Conservation (phyloP, 2,797 vertebrate genomes). For the Rhinoraja longicauda region DNA sequence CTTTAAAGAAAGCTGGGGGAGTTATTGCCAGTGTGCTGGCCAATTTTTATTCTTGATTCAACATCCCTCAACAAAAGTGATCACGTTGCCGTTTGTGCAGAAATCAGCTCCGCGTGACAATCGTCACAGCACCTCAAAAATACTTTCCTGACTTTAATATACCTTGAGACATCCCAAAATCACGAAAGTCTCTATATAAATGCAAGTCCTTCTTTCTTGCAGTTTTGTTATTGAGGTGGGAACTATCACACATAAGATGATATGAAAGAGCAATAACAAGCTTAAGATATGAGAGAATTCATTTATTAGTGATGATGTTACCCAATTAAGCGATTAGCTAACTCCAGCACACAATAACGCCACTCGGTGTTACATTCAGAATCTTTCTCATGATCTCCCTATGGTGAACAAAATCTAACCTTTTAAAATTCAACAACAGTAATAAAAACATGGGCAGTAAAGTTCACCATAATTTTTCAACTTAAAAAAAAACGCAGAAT, state of each 20-base stretch:
- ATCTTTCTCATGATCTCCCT: background rate
- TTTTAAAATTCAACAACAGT: background rate
- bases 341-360: background rate
- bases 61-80: too few relatives aligned
- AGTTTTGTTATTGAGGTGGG: background rate
- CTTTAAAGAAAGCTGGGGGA: too few relatives aligned
- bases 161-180: too few relatives aligned
- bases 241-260: background rate
- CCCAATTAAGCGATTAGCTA: background rate
- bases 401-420: background rate
- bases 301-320: background rate
- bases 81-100: too few relatives aligned
- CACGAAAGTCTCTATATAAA: too few relatives aligned
- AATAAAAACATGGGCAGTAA: constrained; percentile 2
- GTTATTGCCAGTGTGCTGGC: too few relatives aligned
- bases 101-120: too few relatives aligned
- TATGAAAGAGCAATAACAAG: background rate
- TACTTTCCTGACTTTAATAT: too few relatives aligned
- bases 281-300: background rate
- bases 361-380: background rate
- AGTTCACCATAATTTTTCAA: background rate
- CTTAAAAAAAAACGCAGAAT: background rate
- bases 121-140: too few relatives aligned
- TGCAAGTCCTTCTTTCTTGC: too few relatives aligned
- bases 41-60: too few relatives aligned